Evolutionary conservation across 2,113 vertebrate genomes (phyloP).

Genomic region (Dryoscopus gambensis): DNA sequence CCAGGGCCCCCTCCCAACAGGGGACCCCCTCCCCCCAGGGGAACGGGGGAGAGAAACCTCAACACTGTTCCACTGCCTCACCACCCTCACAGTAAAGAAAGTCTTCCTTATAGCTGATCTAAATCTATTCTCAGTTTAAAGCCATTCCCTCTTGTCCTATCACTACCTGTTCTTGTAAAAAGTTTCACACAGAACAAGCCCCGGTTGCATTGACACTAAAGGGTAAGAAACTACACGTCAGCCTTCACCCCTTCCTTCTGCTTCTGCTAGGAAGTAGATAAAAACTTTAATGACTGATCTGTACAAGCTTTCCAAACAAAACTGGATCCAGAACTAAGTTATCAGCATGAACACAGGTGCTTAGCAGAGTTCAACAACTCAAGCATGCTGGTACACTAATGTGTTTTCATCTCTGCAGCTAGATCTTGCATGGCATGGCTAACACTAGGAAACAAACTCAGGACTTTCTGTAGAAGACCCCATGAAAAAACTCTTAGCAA

Average conservation of each 20-base stretch:
- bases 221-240: background rate
- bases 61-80: no score
- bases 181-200: background rate
- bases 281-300: background rate
- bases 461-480: background rate
- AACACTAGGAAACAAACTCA: background rate
- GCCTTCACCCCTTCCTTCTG: background rate
- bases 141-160: background rate
- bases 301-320: background rate
- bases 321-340: background rate
- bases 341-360: background rate
- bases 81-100: background rate
- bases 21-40: no score
- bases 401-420: background rate
- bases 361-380: background rate
- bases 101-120: background rate
- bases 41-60: no score
- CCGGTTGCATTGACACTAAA: background rate
- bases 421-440: background rate
- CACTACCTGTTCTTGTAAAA: background rate
- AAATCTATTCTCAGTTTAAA: background rate
- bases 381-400: background rate
- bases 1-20: no score
- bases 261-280: background rate
- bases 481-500: background rate